Evolutionary conservation across 2,888 invertebrate genomes (phyloP).

Genomic region (Dichetophora obliterata): DNA sequence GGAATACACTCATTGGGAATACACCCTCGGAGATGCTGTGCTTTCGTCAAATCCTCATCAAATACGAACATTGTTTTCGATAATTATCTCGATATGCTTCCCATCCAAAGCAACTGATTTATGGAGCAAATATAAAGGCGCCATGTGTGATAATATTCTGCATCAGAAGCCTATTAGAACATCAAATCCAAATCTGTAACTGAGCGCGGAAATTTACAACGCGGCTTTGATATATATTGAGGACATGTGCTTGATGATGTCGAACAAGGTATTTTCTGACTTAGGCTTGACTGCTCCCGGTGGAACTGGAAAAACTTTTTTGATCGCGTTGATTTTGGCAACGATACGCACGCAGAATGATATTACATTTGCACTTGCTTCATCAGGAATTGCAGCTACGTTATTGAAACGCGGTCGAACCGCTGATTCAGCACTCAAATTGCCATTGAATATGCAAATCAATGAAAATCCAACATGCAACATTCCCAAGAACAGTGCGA

Average conservation of each 20-base stretch:
- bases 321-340: slow-evolving; percentile 20
- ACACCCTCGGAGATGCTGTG: slow-evolving; percentile 44
- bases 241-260: slow-evolving; percentile 42
- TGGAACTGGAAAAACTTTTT: slow-evolving; percentile 29
- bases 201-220: slow-evolving; percentile 39
- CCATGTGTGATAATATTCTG: slow-evolving; percentile 48
- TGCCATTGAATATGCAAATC: slow-evolving; percentile 30
- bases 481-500: background rate
- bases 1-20: slow-evolving; percentile 52
- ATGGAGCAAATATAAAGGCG: slow-evolving; percentile 46
- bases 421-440: slow-evolving; percentile 35
- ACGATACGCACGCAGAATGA: background rate
- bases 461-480: slow-evolving; percentile 9
- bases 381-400: slow-evolving; percentile 43
- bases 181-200: too few species aligned
- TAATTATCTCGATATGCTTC: slow-evolving; percentile 48
- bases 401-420: slow-evolving; percentile 40
- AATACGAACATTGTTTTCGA: slow-evolving; percentile 49
- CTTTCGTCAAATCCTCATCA: slow-evolving; percentile 38
- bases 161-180: too few species aligned
- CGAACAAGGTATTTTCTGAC: slow-evolving; percentile 37
- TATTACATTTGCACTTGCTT: slow-evolving; percentile 39
- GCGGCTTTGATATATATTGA: slow-evolving; percentile 40
- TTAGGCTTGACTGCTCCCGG: slow-evolving; percentile 40
- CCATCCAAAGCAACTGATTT: slow-evolving; percentile 46